Conservation (phyloP, 2,797 vertebrate species). For the Lacerta bilineata region DNA sequence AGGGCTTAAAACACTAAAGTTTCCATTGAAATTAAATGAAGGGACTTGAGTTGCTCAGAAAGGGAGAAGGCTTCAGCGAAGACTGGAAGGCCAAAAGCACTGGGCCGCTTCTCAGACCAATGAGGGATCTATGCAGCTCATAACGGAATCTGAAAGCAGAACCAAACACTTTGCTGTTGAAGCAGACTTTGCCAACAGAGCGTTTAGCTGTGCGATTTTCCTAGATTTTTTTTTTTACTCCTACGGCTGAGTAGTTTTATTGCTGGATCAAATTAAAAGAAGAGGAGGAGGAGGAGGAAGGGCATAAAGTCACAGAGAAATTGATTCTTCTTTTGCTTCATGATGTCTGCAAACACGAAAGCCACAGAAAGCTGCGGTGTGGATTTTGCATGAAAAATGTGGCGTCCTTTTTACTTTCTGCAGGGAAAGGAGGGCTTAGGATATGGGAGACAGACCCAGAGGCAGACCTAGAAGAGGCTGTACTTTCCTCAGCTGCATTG, state of each 20-base stretch:
- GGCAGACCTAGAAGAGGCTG: neutral
- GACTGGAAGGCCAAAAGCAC: conserved; percentile 52
- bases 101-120: conserved; percentile 28
- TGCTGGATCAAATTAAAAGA: conserved; percentile 50
- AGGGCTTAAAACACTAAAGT: conserved; percentile 76
- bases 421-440: neutral
- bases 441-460: neutral
- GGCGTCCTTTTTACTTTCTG: neutral
- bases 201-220: conserved; percentile 47
- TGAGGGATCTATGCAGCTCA: conserved; percentile 50
- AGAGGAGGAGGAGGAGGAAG: conserved; percentile 24
- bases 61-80: conserved; percentile 64
- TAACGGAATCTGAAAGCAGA: conserved; percentile 59
- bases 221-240: conserved; percentile 42
- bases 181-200: conserved; percentile 42
- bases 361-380: conserved; percentile 48
- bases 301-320: conserved; percentile 65
- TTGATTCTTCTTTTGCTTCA: conserved; percentile 48
- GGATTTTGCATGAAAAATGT: conserved; percentile 51
- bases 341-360: conserved; percentile 40
- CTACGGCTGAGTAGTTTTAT: conserved; percentile 67
- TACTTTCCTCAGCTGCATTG: neutral
- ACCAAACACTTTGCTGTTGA: conserved; percentile 47
- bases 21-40: conserved; percentile 77
- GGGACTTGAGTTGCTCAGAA: conserved; percentile 65